Percentiles rank a stretch among this genome's conserved stretches.
phyloP scores from a whole-genome alignment of 2,113 vertebrate genomes.

The Zapornia atra region DNA sequence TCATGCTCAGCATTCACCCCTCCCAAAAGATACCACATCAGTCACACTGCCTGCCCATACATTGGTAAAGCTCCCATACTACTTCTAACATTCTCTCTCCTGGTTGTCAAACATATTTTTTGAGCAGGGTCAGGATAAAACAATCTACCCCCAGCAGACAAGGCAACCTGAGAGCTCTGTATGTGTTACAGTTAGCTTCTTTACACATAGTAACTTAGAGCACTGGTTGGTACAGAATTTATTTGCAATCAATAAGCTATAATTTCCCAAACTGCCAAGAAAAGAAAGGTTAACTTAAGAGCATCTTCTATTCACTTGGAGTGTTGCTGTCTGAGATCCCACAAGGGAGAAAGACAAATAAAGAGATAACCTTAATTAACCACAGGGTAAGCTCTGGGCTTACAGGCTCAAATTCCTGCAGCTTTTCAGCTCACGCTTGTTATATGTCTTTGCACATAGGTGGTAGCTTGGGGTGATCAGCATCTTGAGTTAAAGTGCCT shows the following conservation, averaged over 20 bases:
- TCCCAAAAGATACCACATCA: neutral
- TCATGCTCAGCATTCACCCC: neutral
- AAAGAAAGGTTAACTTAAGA: neutral
- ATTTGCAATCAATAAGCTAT: neutral
- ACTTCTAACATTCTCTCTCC: neutral
- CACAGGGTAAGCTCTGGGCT: neutral
- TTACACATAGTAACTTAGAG: neutral
- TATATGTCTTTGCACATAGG: neutral
- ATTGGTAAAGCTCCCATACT: neutral
- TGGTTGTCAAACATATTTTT: neutral
- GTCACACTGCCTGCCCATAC: neutral
- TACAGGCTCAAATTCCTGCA: neutral
- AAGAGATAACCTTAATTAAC: conserved; percentile 49
- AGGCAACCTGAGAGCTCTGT: neutral
- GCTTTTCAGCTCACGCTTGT: neutral
- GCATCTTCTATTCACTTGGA: neutral
- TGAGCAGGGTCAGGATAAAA: neutral
- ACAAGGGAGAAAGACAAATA: neutral
- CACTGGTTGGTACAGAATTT: neutral
- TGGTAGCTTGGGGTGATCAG: neutral
- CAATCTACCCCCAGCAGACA: neutral
- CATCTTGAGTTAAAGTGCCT: neutral
- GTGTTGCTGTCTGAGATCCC: neutral
- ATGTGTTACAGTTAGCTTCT: neutral
- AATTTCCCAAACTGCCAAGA: neutral